Evolutionary conservation across 2,113 vertebrate genomes (phyloP).

Genomic region (Brachyhypopomus occidentalis): DNA sequence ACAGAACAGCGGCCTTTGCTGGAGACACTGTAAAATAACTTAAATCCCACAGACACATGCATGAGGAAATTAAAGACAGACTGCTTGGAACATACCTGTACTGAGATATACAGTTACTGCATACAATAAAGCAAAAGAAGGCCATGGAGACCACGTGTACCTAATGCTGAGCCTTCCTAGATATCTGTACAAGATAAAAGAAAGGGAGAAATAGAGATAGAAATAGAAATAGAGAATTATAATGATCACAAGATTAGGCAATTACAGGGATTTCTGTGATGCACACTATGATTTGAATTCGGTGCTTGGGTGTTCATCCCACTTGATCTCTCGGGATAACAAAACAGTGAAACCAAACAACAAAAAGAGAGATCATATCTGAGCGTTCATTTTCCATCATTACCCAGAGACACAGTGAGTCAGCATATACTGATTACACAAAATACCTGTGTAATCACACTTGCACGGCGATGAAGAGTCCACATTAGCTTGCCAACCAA

Average conservation of each 20-base stretch:
- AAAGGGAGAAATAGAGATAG: not conserved
- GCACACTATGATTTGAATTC: conserved; percentile 20
- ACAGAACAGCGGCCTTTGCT: not conserved
- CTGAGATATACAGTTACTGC: not conserved
- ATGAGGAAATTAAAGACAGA: not conserved
- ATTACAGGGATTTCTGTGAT: not conserved
- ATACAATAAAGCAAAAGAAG: conserved; percentile 16
- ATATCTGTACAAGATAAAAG: conserved; percentile 32
- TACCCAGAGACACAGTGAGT: not conserved
- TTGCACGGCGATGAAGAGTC: not conserved
- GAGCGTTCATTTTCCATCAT: not conserved
- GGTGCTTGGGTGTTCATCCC: not conserved
- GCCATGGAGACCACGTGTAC: not conserved
- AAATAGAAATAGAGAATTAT: not conserved
- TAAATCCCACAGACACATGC: not conserved
- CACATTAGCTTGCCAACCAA: not conserved
- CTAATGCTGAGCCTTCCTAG: not conserved
- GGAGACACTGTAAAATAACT: not conserved
- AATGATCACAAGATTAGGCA: not conserved
- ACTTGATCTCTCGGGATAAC: not conserved
- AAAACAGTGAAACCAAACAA: not conserved
- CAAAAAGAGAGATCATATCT: not conserved
- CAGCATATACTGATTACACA: conserved; percentile 8
- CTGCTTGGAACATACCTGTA: conserved; percentile 28
- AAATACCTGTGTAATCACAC: conserved; percentile 19